phyloP scores from a whole-genome alignment of 2,888 invertebrate species.

The Andrena bicolor region DNA sequence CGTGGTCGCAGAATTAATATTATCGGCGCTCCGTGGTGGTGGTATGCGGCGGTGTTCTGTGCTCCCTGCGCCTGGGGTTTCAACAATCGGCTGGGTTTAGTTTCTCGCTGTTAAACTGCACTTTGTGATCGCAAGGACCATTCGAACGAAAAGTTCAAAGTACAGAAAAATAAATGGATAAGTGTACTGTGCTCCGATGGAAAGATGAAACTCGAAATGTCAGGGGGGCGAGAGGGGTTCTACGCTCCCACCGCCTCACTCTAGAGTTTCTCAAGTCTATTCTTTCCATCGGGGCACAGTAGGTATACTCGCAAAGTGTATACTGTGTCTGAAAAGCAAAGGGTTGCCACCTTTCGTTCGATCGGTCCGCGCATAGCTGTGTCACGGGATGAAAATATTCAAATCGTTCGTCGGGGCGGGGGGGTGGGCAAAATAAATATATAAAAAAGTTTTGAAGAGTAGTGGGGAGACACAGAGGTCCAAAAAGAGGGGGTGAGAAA shows the following conservation, averaged over 20 bases:
- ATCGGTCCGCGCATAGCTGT: constrained; percentile 15
- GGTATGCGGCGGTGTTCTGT: constrained; percentile 53
- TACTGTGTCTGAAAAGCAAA: too few species aligned
- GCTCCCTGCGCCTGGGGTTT: constrained; percentile 55
- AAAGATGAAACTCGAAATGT: too few species aligned
- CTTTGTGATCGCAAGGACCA: not conserved
- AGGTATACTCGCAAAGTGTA: too few species aligned
- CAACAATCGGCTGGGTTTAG: constrained; percentile 52
- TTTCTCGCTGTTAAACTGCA: constrained; percentile 52
- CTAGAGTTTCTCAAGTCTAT: too few species aligned
- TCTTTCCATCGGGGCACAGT: too few species aligned
- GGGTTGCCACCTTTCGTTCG: not conserved
- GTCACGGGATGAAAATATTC: constrained; percentile 30
- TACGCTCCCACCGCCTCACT: too few species aligned
- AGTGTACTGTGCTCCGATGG: too few species aligned
- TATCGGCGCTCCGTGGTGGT: constrained; percentile 67
- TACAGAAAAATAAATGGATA: too few species aligned
- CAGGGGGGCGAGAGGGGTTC: too few species aligned
- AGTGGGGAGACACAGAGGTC: constrained; percentile 54
- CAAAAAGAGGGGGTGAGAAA: constrained; percentile 50
- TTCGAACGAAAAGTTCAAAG: not conserved
- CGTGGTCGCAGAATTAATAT: constrained; percentile 57
- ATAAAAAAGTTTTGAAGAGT: constrained; percentile 38
- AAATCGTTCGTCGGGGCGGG: constrained; percentile 23
- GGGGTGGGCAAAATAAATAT: constrained; percentile 6